Evolutionary conservation across 2,113 vertebrate genomes (phyloP), one percentile per base, ranked within the genome.

Genomic region (Paraplagusia blochii): DNA sequence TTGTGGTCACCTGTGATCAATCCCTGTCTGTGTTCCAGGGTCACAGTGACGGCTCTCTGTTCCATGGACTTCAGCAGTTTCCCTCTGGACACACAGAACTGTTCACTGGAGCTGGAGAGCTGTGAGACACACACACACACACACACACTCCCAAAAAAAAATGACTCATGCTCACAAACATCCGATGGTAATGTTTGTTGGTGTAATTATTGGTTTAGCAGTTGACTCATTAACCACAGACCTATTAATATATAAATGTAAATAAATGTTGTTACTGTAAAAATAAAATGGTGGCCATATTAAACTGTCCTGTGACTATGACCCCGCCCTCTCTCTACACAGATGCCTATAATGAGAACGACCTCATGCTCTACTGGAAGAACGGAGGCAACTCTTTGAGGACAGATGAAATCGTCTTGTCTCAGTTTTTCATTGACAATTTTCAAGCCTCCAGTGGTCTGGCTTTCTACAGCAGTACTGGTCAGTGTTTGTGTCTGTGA

Each of bases 61-160:
- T 92, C 94, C 49, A 96, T 95, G 93, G 95, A 96, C 88, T 98
- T 96, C 87, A 96, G 92, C 70, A 92, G 91, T 67, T 96, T 98
- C 86, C 95, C 94, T 76, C 88, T 97, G 85, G 94, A 97, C 86
- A 94, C 92, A 8, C 95, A 97, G 79, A 96, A 94, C 74, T 96
- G 93, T 63, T 96, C 94, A 11, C 87, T 97, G 79, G 93, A 95
- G 82, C 89, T 96, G 79, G 94, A 97, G 89, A 97, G 94, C 89
- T 96, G 93, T 97, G 84, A 95, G 94, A 90, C 38, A 42, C 63
- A 49, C 63, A 38, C 45, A 33, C 51, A 75, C 51, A 63, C 53
- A 68, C 47, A 44, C 51, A 55, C 17, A 68, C 54, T 59, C n/a
- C n/a, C n/a, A n/a, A n/a, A n/a, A n/a, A n/a, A n/a, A n/a, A n/a